Conservation (phyloP, 2,888 invertebrate genomes). For the Orthosia gothica region DNA sequence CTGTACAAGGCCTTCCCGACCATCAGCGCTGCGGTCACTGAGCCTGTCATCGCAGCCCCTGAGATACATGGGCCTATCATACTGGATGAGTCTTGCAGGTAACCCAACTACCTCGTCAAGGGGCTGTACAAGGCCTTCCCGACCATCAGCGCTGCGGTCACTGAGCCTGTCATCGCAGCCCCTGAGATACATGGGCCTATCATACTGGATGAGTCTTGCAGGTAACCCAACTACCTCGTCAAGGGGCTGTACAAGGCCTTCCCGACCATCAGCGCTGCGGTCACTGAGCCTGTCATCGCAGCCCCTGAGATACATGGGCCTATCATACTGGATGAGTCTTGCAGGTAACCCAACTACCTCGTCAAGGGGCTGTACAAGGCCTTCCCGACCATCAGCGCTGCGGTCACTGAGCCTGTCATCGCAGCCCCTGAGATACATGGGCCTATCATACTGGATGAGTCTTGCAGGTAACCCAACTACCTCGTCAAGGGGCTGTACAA, state of each 20-base stretch:
- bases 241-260: conserved; percentile 97
- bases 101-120: conserved; percentile 93
- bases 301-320: conserved; percentile 96
- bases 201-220: conserved; percentile 94
- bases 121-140: conserved; percentile 96
- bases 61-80: conserved; percentile 96
- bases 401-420: conserved; percentile 95
- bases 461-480: conserved; percentile 93
- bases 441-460: conserved; percentile 95
- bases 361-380: conserved; percentile 97
- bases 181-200: conserved; percentile 97
- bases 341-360: conserved; percentile 92
- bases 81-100: conserved; percentile 95
- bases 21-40: conserved; percentile 93
- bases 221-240: conserved; percentile 93
- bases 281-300: conserved; percentile 95
- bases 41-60: conserved; percentile 96
- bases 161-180: conserved; percentile 96
- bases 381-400: conserved; percentile 94
- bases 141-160: conserved; percentile 92
- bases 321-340: conserved; percentile 94
- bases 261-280: conserved; percentile 93
- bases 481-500: conserved; percentile 96
- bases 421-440: conserved; percentile 96
- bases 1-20: conserved; percentile 96